Evolutionary conservation across 1,140 invertebrate species (phyloP).

Genomic region (Penaeus japonicus): DNA sequence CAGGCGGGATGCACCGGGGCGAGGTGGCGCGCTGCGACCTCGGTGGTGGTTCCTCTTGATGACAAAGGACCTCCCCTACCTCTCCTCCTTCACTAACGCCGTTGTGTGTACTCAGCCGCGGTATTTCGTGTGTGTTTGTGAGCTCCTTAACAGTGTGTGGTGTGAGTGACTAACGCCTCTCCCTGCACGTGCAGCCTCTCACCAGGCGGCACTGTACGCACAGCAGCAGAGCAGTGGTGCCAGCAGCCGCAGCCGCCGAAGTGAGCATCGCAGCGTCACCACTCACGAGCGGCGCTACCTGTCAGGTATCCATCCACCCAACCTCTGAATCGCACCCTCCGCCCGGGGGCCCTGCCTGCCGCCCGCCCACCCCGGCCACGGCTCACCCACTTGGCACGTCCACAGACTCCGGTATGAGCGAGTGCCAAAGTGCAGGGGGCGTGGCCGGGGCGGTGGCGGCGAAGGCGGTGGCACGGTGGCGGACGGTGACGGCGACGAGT

Average conservation of each 20-base stretch:
- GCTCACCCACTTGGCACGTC: too few relatives aligned
- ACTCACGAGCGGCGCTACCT: conserved; percentile 96
- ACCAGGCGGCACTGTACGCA: too few relatives aligned
- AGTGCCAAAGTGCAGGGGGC: not conserved
- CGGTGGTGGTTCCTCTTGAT: too few relatives aligned
- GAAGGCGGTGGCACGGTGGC: not conserved
- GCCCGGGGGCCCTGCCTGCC: not conserved
- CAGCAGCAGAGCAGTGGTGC: conserved; percentile 51
- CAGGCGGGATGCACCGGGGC: too few relatives aligned
- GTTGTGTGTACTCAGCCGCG: not conserved
- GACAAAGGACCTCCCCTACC: too few relatives aligned
- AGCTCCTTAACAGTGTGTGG: too few relatives aligned
- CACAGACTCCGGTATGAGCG: too few relatives aligned
- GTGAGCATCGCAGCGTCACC: conserved; percentile 86
- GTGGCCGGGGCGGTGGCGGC: not conserved
- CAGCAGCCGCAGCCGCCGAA: conserved; percentile 73
- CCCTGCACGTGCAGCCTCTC: conserved; percentile 36
- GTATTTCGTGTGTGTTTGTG: too few relatives aligned
- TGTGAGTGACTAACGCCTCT: not conserved
- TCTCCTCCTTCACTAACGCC: not conserved
- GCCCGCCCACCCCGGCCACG: not conserved
- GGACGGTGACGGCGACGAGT: not conserved
- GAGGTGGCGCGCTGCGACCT: too few relatives aligned
- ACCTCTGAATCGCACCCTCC: not conserved
- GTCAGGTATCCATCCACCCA: conserved; percentile 79